Base-by-base conservation (phyloP, 2,888 invertebrate genomes). In the Lumbricus terrestris region DNA sequence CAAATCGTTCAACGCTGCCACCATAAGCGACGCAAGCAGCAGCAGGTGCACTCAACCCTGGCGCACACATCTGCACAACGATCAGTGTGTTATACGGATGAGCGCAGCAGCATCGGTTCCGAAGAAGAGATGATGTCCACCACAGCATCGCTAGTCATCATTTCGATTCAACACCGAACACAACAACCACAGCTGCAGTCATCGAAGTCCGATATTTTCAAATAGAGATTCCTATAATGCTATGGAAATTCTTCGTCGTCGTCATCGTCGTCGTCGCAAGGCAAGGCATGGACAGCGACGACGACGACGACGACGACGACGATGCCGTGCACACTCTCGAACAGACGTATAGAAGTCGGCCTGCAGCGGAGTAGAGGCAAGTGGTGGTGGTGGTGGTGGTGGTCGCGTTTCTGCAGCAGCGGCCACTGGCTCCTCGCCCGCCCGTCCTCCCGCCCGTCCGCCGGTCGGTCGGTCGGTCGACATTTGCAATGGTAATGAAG, bases 401-500 rank as follows among this genome's bases (percentile, higher is more conserved):
- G 40, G 40, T 15, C 15, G 40, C 40, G n/a, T n/a, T 40, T 6
- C 40, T 15, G 6, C 40, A 11, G 40, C 40, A 29, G 69, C 29
- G 29, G 69, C 15, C 47, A 23, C 69, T 69, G 69, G 8, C 69
- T 69, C 69, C 8, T 3, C 29, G 47, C 23, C 47, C 40, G 40
- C 40, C 16, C 82, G 82, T 82, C 82, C n/a, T 20, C 23, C 47
- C 23, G 47, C 23, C 47, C 40, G 40, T 16, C 16, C 82, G 82
- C 29, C 82, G 23, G 82, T 3, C 34, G 82, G 82, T 8, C 33
- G 3, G 34, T 83, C 83, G 35, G 34, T 23, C 20, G 85, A 8
- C 85, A 85, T 85, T 85, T 29, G 85, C 85, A 85, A 35, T 85
- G 85, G 85, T 85, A 85, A 85, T 85, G 85, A 85, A 37, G 85